phyloP scores from a whole-genome alignment of 1,140 invertebrate species.

The Vollenhovia emeryi region DNA sequence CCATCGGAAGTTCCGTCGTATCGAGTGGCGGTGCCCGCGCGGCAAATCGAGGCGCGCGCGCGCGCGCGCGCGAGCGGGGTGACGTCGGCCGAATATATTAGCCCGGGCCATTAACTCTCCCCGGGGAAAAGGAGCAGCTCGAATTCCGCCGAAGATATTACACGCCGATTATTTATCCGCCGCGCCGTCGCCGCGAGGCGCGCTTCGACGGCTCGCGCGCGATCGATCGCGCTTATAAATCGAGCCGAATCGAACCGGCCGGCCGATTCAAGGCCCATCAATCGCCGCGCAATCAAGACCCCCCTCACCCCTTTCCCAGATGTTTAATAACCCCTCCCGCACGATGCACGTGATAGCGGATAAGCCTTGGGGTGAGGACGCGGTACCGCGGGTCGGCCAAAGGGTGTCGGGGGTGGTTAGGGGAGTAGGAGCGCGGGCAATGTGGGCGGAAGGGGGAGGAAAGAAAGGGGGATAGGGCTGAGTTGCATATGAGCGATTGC shows the following conservation, averaged over 20 bases:
- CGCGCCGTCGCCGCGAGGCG: constrained; percentile 27
- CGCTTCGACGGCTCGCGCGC: not conserved
- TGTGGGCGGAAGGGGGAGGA: constrained; percentile 7
- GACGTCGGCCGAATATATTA: constrained; percentile 54
- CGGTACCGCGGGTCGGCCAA: constrained; percentile 23
- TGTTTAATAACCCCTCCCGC: constrained; percentile 71
- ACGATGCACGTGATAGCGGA: constrained; percentile 63
- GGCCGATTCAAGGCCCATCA: constrained; percentile 66
- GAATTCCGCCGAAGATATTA: constrained; percentile 53
- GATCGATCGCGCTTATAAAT: constrained; percentile 55
- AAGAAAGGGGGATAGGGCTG: constrained; percentile 61
- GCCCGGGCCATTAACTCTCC: constrained; percentile 55
- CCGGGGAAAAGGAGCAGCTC: constrained; percentile 54
- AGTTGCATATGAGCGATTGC: constrained; percentile 85
- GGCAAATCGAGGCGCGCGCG: not conserved
- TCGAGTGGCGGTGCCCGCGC: constrained; percentile 25
- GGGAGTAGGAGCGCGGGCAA: constrained; percentile 2
- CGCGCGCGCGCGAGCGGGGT: not conserved
- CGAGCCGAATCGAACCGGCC: constrained; percentile 29
- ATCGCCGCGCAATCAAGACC: constrained; percentile 63
- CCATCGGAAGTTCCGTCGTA: constrained; percentile 55
- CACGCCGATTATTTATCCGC: constrained; percentile 51
- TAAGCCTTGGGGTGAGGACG: constrained; percentile 62
- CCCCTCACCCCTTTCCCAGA: constrained; percentile 65
- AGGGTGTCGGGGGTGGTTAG: not conserved